Conservation (phyloP, 2,888 invertebrate genomes). For the Chloroclysta siterata region DNA sequence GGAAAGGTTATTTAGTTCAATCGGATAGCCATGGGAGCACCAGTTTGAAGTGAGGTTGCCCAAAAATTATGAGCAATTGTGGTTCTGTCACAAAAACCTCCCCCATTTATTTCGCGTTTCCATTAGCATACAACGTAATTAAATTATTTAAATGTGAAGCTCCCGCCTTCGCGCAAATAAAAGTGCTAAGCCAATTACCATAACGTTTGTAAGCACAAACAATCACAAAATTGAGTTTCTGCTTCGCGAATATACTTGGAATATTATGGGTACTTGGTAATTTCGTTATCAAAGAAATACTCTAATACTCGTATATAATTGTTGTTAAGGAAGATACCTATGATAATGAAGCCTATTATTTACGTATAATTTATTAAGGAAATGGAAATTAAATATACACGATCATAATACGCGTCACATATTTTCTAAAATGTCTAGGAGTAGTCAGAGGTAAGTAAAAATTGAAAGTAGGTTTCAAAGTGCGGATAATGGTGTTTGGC, state of each 20-base stretch:
- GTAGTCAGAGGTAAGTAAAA: no score
- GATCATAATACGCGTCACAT: no score
- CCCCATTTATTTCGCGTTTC: conserved; percentile 9
- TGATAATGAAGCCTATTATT: no score
- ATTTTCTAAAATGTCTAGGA: no score
- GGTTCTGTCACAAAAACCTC: conserved; percentile 5
- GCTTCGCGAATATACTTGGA: conserved; percentile 6
- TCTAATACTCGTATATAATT: not conserved
- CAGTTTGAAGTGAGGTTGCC: not conserved
- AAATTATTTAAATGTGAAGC: conserved; percentile 32
- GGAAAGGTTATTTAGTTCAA: no score
- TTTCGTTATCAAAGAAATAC: not conserved
- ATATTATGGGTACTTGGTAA: conserved; percentile 11
- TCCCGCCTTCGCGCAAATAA: conserved; percentile 25
- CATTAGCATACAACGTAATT: conserved; percentile 25
- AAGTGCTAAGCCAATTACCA: conserved; percentile 39
- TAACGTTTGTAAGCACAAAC: conserved; percentile 37
- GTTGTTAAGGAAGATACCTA: no score
- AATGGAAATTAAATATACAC: no score
- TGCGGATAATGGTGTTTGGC: no score
- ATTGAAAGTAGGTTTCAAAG: no score
- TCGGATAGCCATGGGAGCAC: not conserved
- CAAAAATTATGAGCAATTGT: not conserved
- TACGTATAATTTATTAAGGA: no score
- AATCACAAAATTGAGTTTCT: conserved; percentile 39